Evolutionary conservation across 2,888 invertebrate species (phyloP).

Genomic region (Heliconius charithonia): DNA sequence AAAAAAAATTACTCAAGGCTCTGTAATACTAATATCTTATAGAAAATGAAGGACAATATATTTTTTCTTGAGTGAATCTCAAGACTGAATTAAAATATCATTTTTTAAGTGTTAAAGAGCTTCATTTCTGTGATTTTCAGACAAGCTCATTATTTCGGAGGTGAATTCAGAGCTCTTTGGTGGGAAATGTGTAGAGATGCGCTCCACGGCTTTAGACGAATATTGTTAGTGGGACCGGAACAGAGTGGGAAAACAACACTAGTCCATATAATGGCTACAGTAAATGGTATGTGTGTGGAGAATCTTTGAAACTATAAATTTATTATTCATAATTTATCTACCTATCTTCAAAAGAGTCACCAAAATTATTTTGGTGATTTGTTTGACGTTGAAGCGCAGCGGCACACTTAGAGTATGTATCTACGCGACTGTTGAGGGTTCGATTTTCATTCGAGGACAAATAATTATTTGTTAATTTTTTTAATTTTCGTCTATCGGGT

Average conservation of each 20-base stretch:
- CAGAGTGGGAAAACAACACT: slow-evolving; percentile 63
- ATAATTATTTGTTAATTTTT: no score
- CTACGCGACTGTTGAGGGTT: no score
- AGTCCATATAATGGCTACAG: slow-evolving; percentile 61
- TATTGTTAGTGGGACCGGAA: slow-evolving; percentile 64
- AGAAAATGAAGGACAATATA: no score
- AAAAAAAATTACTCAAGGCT: not conserved
- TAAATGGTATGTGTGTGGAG: slow-evolving; percentile 57
- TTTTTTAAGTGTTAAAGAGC: not conserved
- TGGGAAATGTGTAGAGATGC: slow-evolving; percentile 66
- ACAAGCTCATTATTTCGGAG: slow-evolving; percentile 55
- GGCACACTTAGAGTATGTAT: no score
- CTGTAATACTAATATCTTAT: no score
- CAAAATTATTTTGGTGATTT: no score
- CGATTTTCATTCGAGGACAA: no score
- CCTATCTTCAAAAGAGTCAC: no score
- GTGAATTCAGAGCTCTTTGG: slow-evolving; percentile 65
- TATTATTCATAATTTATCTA: not conserved
- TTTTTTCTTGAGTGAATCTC: no score
- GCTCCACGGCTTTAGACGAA: slow-evolving; percentile 54
- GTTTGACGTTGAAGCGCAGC: no score
- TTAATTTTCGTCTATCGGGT: not conserved
- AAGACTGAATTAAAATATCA: not conserved
- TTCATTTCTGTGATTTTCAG: slow-evolving; percentile 50
- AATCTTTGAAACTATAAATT: not conserved